These are phyloP conservation scores for Patagioenas fasciata DNA, from an alignment of 2,113 vertebrate species.

Conservation along the genomic window DNA sequence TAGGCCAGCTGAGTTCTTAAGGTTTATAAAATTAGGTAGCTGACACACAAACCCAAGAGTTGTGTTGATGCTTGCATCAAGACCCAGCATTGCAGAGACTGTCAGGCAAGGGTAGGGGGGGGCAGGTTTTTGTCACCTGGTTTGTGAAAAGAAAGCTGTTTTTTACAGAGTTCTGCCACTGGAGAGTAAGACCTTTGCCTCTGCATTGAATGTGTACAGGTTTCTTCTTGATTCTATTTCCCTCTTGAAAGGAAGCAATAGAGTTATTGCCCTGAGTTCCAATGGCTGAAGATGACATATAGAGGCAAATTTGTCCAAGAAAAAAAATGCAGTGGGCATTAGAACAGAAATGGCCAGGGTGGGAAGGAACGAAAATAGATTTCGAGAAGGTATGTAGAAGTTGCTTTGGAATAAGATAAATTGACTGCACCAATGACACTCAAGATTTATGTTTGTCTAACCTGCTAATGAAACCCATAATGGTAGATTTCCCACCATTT, in stretches of 20 bases:
- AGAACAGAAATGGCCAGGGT: neutral
- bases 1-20: neutral
- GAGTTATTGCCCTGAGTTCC: neutral
- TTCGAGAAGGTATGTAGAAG: neutral
- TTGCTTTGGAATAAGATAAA: neutral
- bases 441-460: neutral
- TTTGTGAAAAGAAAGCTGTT: neutral
- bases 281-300: neutral
- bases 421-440: neutral
- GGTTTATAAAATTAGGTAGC: neutral
- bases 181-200: neutral
- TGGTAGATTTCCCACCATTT: neutral
- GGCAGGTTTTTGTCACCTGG: rapidly evolving
- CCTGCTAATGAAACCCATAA: neutral
- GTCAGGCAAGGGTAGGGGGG: neutral
- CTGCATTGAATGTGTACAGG: neutral
- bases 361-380: neutral
- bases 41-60: neutral
- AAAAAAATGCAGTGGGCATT: neutral
- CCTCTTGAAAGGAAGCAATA: neutral
- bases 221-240: neutral
- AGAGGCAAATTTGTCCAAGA: neutral
- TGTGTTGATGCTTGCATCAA: neutral
- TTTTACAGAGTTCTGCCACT: neutral
- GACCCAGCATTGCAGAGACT: rapidly evolving